Conservation (phyloP, 1,140 invertebrate genomes). For the Trichonephila inaurata region DNA sequence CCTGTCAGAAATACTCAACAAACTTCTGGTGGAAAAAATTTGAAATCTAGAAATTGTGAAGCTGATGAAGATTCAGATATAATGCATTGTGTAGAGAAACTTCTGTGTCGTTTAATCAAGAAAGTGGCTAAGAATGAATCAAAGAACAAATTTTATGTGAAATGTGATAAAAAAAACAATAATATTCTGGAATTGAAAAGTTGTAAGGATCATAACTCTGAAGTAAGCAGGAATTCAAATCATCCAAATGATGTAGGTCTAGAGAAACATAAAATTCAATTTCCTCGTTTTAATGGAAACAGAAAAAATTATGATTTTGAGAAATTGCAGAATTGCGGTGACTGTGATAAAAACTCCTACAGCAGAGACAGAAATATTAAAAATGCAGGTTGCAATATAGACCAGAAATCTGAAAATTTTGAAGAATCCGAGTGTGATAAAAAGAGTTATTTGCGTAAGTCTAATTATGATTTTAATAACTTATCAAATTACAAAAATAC, state of each 20-base stretch:
- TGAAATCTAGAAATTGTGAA: not conserved
- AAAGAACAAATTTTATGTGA: conserved; percentile 32
- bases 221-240: not conserved
- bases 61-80: not conserved
- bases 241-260: not conserved
- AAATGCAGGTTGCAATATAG: not conserved
- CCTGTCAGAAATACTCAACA: not conserved
- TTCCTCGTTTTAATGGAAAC: conserved; percentile 31
- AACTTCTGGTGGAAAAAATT: not conserved
- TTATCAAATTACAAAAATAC: not conserved
- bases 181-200: conserved; percentile 5
- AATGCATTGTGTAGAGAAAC: conserved; percentile 5
- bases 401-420: not conserved
- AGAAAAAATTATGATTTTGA: not conserved
- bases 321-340: not conserved
- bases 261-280: conserved; percentile 15
- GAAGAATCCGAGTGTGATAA: not conserved
- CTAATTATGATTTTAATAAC: not conserved
- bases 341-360: conserved; percentile 39
- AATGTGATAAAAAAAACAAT: conserved; percentile 33
- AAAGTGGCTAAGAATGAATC: conserved; percentile 40
- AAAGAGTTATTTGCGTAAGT: not conserved
- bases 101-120: conserved; percentile 37
- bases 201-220: conserved; percentile 17
- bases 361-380: not conserved